A percentile compares a stretch with the other conserved stretches of the same genome.
These are phyloP conservation scores for Epinotia demarniana DNA, from an alignment of 2,888 invertebrate species.

Conservation along the genomic window DNA sequence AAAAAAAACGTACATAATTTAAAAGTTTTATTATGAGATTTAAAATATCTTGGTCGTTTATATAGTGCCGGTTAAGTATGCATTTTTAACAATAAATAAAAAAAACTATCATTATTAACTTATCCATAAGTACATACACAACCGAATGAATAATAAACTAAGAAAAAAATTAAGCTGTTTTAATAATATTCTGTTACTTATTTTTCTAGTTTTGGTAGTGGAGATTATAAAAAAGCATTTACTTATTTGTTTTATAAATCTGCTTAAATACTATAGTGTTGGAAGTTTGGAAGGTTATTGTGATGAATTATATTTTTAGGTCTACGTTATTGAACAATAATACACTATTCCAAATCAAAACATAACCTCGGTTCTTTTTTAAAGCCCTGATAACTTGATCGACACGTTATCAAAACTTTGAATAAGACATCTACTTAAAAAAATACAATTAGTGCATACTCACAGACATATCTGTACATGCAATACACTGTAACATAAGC, in stretches of 20 bases:
- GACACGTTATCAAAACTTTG: slow-evolving; percentile 67
- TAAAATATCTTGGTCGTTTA: slow-evolving; percentile 71
- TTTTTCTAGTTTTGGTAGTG: slow-evolving; percentile 74
- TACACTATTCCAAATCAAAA: slow-evolving; percentile 56
- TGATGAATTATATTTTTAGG: slow-evolving; percentile 50
- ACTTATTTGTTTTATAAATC: slow-evolving; percentile 61
- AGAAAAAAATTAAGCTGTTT: slow-evolving; percentile 63
- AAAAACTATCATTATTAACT: slow-evolving; percentile 59
- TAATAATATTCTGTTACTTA: slow-evolving; percentile 58
- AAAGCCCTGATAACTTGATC: slow-evolving; percentile 61
- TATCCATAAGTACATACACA: slow-evolving; percentile 86
- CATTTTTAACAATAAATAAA: slow-evolving; percentile 80
- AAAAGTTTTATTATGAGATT: slow-evolving; percentile 81
- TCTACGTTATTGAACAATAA: slow-evolving; percentile 50
- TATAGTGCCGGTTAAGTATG: slow-evolving; percentile 80
- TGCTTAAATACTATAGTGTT: slow-evolving; percentile 70
- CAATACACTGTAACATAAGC: slow-evolving; percentile 82
- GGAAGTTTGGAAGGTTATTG: slow-evolving; percentile 67
- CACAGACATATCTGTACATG: slow-evolving; percentile 80
- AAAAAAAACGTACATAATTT: slow-evolving; percentile 75
- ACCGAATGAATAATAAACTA: slow-evolving; percentile 75
- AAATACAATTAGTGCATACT: slow-evolving; percentile 82
- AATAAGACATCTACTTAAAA: slow-evolving; percentile 67
- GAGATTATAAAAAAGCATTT: slow-evolving; percentile 70
- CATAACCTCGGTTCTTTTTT: slow-evolving; percentile 58